Evolutionary conservation across 37 sponge, comb jelly and placozoan species (phyloP).

Genomic region (Diacarnus erythraeanus): DNA sequence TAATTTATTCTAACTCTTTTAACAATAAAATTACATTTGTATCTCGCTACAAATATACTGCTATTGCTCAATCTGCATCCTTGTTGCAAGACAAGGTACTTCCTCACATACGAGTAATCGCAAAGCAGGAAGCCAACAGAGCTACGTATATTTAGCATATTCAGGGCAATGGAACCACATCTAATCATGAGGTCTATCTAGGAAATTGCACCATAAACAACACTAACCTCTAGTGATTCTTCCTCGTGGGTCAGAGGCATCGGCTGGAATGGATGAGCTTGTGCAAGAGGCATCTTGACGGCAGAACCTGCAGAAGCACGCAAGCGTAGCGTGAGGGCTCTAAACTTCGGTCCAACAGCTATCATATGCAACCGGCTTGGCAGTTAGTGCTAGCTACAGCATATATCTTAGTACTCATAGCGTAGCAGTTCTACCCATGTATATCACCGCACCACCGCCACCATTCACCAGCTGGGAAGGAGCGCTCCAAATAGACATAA

Average conservation of each 20-base stretch:
- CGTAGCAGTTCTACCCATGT: no score
- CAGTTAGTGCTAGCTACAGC: neutral
- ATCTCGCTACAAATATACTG: neutral
- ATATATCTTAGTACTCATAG: neutral
- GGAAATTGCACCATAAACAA: neutral
- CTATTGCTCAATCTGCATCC: neutral
- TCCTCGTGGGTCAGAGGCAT: conserved; percentile 71
- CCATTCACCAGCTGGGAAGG: no score
- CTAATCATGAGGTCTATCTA: neutral
- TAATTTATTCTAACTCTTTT: neutral
- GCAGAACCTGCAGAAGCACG: conserved; percentile 10
- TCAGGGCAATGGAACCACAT: neutral
- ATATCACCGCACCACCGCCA: no score
- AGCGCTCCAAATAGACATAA: no score
- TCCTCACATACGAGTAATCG: neutral
- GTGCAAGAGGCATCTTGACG: conserved; percentile 78
- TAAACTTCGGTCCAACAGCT: conserved; percentile 4
- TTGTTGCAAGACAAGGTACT: neutral
- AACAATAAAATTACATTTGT: neutral
- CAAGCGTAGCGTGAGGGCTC: conserved; percentile 7
- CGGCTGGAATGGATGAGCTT: conserved; percentile 73
- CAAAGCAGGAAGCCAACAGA: conserved; percentile 32
- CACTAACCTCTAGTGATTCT: conserved; percentile 42
- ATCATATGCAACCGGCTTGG: neutral
- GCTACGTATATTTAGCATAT: no score